Conservation (phyloP, 1,140 invertebrate species). For the Oscheius sp. region DNA sequence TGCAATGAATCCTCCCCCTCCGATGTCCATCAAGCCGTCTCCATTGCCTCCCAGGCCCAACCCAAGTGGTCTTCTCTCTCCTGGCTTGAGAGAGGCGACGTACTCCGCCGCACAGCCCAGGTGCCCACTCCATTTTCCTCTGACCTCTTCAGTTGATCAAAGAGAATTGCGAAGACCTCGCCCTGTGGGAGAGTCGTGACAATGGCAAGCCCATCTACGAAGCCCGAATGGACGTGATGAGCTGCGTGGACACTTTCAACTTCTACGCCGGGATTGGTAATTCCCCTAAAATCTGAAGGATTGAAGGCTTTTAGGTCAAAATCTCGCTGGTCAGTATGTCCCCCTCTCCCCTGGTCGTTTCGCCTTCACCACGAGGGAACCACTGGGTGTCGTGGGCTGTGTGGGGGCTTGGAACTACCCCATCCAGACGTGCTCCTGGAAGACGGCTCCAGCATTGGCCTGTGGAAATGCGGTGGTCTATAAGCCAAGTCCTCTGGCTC, state of each 20-base stretch:
- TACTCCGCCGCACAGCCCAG: conserved; percentile 28
- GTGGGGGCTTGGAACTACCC: conserved; percentile 68
- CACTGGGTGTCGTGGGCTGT: conserved; percentile 64
- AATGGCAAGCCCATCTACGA: conserved; percentile 59
- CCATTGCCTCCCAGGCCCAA: conserved; percentile 39
- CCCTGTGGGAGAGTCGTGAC: conserved; percentile 53
- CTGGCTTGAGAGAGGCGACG: conserved; percentile 23
- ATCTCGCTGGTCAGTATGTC: conserved; percentile 18
- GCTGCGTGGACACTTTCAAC: conserved; percentile 59
- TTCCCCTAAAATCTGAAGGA: conserved; percentile 15
- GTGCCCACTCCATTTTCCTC: not conserved
- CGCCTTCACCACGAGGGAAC: conserved; percentile 63
- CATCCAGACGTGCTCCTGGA: conserved; percentile 67
- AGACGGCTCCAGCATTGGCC: conserved; percentile 65
- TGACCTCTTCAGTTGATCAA: conserved; percentile 40
- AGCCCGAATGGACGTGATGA: conserved; percentile 53
- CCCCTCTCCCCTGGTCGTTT: conserved; percentile 36
- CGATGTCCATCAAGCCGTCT: conserved; percentile 35
- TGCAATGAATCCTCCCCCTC: conserved; percentile 21
- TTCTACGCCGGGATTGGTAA: conserved; percentile 40
- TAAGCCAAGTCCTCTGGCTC: conserved; percentile 67
- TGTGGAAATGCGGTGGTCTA: conserved; percentile 68
- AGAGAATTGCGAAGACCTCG: conserved; percentile 48
- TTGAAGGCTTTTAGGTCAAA: conserved; percentile 16
- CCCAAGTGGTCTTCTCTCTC: conserved; percentile 31